Evolutionary conservation across 2,797 vertebrate genomes (phyloP).

Genomic region (Naso thynnoides): DNA sequence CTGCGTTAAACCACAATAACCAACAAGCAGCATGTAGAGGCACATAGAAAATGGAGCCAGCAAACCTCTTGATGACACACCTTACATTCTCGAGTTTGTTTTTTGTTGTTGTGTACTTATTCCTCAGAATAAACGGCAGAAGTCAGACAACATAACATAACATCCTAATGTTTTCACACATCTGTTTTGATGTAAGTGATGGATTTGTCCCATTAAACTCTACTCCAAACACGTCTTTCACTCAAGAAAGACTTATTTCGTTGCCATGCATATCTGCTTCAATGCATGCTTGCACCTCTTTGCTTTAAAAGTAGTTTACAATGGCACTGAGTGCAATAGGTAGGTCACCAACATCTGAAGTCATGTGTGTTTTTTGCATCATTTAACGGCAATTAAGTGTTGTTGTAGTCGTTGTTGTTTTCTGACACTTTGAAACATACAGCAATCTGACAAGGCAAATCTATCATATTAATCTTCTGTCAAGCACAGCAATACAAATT

Average conservation of each 20-base stretch:
- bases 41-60: conserved; percentile 28
- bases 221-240: not conserved
- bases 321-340: not conserved
- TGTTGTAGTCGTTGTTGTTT: not conserved
- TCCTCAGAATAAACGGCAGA: not conserved
- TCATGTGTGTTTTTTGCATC: not conserved
- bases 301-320: not conserved
- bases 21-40: conserved; percentile 28
- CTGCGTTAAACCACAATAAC: conserved; percentile 20
- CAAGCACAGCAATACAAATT: not conserved
- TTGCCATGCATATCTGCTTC: not conserved
- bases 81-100: conserved; percentile 29
- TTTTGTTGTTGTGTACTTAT: conserved; percentile 2
- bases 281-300: not conserved
- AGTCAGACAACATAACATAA: not conserved
- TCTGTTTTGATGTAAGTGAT: too few species aligned
- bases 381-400: not conserved
- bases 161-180: not conserved
- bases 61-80: conserved; percentile 35
- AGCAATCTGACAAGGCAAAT: not conserved
- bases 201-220: too few species aligned
- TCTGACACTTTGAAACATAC: not conserved
- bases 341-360: not conserved
- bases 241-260: not conserved
- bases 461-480: not conserved